These are phyloP conservation scores for Hystrix cristata DNA, from an alignment of 2,113 vertebrate genomes.

Conservation along the genomic window DNA sequence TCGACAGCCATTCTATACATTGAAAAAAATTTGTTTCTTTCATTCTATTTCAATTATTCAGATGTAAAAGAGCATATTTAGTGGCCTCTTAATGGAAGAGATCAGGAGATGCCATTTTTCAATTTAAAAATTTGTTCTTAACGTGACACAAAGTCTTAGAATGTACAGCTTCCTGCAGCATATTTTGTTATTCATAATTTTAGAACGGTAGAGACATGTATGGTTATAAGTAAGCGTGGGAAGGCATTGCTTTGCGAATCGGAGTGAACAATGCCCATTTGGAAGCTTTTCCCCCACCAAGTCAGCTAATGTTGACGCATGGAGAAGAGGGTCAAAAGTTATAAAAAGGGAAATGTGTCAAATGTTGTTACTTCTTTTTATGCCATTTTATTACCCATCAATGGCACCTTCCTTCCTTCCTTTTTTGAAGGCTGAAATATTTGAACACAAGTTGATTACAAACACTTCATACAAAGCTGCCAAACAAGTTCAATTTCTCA, in stretches of 20 bases:
- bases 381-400: neutral
- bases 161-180: neutral
- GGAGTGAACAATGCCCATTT: neutral
- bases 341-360: slow-evolving; percentile 5
- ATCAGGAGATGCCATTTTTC: slow-evolving; percentile 22
- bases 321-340: neutral
- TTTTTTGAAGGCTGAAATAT: slow-evolving; percentile 34
- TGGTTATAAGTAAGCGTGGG: neutral
- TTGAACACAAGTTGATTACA: slow-evolving; percentile 35
- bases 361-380: neutral
- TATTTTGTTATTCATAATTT: slow-evolving; percentile 12
- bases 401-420: neutral
- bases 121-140: neutral
- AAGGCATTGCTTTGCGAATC: neutral
- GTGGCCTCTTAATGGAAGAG: neutral
- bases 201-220: neutral
- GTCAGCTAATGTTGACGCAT: neutral
- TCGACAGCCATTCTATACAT: neutral
- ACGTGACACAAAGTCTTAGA: neutral
- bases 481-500: neutral
- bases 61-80: neutral
- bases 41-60: slow-evolving; percentile 58
- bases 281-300: neutral
- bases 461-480: neutral
- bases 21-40: slow-evolving; percentile 20